phyloP scores from a whole-genome alignment of 2,113 vertebrate genomes.

The Chaetops frenatus region DNA sequence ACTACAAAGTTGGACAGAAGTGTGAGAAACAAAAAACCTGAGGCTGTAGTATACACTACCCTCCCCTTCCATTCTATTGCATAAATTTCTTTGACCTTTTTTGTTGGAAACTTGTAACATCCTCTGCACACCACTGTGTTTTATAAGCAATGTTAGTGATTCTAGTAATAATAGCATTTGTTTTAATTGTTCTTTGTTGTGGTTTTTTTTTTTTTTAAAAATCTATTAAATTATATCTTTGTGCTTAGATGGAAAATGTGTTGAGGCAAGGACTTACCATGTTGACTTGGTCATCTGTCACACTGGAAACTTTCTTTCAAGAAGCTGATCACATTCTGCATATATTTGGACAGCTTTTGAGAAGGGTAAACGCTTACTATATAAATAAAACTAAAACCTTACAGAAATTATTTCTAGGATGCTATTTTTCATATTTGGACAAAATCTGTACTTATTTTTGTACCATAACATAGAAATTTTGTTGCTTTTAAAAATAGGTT shows the following conservation, averaged over 20 bases:
- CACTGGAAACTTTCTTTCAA: constrained; percentile 76
- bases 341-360: constrained; percentile 74
- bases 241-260: constrained; percentile 74
- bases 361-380: constrained; percentile 67
- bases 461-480: neutral
- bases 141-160: neutral
- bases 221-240: neutral
- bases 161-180: neutral
- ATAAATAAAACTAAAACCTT: neutral
- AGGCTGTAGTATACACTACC: neutral
- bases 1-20: neutral
- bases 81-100: neutral
- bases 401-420: neutral
- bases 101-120: neutral
- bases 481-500: neutral
- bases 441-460: neutral
- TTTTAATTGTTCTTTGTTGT: neutral
- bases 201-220: neutral
- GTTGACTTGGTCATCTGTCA: constrained; percentile 81
- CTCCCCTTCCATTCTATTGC: neutral
- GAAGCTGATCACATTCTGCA: constrained; percentile 72
- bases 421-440: neutral
- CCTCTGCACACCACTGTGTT: neutral
- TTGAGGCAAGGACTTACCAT: constrained; percentile 76
- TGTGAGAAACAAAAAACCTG: neutral